Evolutionary conservation across 2,888 invertebrate species (phyloP), one percentile per base, ranked within the genome.

Genomic region (Ophraella communa): DNA sequence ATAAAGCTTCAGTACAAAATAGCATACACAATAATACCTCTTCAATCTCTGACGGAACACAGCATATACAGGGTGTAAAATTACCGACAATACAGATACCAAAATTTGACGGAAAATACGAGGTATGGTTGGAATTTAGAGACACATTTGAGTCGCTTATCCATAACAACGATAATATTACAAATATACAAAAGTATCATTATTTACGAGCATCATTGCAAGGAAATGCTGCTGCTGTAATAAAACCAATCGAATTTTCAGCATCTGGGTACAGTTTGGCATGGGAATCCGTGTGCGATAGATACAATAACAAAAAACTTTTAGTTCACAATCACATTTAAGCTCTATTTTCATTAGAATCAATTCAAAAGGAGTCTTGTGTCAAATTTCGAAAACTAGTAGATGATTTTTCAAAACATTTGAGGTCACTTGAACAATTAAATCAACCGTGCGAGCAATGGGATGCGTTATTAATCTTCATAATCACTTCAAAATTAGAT

Each of bases 181-280:
- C 21, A 8, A 14, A 23, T 10, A 58, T 66, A 5, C 66, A 64
- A 44, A 67, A 59, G 30, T 66, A 63, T n/a, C 59, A 63, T 30
- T 68, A 67, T 49, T 45, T 65, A 21, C 10, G 65, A 14, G 23
- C 53, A 4, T 62, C 62, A 11, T 52, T 62, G 21, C 44, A 51
- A 33, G 59, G 61, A 11, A 54, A 17, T 2, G 65, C 67, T 10
- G n/a, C 54, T 5, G 18, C 62, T 3, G 5, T 53, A 2, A 65
- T 65, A 2, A 11, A 54, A 42, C 23, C 60, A 4, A 23, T 67
- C 7, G 24, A 57, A 53, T 55, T 39, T 21, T 18, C 45, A 11
- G 33, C 58, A 0, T 18, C 10, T 11, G 61, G 51, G 35, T 67
- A 67, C 47, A 5, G 17, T 49, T 35, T 57, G 17, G 62, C 67